Evolutionary conservation across 1,140 invertebrate species (phyloP).

Genomic region (Radopholus similis): DNA sequence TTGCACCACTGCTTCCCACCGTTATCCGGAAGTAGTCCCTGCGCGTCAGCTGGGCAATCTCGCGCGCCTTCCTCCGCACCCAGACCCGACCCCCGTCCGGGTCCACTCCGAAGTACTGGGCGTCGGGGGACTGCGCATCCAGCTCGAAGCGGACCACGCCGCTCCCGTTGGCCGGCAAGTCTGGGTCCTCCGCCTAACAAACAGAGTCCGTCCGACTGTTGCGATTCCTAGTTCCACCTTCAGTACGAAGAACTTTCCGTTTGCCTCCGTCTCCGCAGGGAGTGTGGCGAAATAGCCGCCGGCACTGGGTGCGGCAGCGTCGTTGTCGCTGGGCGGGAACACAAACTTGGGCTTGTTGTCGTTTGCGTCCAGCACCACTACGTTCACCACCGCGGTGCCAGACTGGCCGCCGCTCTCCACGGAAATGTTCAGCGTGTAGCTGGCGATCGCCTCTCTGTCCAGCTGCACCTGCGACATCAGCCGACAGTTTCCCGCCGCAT

Average conservation of each 20-base stretch:
- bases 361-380: constrained; percentile 38
- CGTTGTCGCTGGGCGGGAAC: constrained; percentile 28
- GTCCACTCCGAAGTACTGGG: constrained; percentile 51
- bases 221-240: too few relatives aligned
- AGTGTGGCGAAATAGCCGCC: constrained; percentile 47
- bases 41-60: constrained; percentile 33
- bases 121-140: constrained; percentile 37
- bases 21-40: constrained; percentile 42
- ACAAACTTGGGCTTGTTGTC: constrained; percentile 41
- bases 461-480: constrained; percentile 50
- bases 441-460: constrained; percentile 49
- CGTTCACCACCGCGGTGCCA: constrained; percentile 43
- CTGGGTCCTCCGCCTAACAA: constrained; percentile 50
- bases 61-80: constrained; percentile 43
- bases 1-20: constrained; percentile 14
- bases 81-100: constrained; percentile 42
- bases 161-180: constrained; percentile 24
- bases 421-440: constrained; percentile 53
- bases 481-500: constrained; percentile 52
- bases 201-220: not conserved
- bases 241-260: constrained; percentile 3
- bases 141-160: constrained; percentile 49
- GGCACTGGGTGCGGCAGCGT: constrained; percentile 3
- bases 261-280: constrained; percentile 18
- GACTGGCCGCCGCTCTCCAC: constrained; percentile 44